phyloP scores from a whole-genome alignment of 2,797 vertebrate genomes.

The Paedocypris micromegethes region DNA sequence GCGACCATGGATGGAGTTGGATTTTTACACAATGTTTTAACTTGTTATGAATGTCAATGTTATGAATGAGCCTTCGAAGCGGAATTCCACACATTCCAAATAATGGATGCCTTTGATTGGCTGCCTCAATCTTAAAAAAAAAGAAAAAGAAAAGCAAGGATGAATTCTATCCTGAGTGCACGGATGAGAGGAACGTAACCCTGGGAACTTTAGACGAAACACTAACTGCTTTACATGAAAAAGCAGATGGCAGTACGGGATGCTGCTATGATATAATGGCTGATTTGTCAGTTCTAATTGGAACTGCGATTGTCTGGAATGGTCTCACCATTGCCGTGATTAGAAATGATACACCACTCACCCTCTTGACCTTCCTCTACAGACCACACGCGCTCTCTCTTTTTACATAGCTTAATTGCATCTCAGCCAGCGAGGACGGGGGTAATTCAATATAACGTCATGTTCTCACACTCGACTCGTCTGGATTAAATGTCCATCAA shows the following conservation, averaged over 20 bases:
- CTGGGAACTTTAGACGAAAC: slow-evolving; percentile 28
- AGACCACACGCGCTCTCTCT: slow-evolving; percentile 45
- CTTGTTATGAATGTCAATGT: too few species aligned
- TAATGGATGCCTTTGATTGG: too few species aligned
- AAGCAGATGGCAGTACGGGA: slow-evolving; percentile 39
- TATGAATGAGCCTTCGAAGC: too few species aligned
- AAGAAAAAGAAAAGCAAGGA: slow-evolving; percentile 5
- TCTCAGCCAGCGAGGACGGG: background rate
- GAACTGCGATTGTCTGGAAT: slow-evolving; percentile 45
- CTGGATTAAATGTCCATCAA: slow-evolving; percentile 50
- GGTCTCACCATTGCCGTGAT: slow-evolving; percentile 47
- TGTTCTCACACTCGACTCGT: slow-evolving; percentile 30
- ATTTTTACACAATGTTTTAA: too few species aligned
- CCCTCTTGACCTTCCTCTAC: slow-evolving; percentile 21
- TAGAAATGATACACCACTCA: slow-evolving; percentile 51
- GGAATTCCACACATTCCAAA: too few species aligned
- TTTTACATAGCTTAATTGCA: slow-evolving; percentile 52
- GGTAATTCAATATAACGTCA: slow-evolving; percentile 42
- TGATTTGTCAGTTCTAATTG: slow-evolving; percentile 49
- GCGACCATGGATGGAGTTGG: slow-evolving; percentile 7
- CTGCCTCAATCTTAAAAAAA: slow-evolving; percentile 1
- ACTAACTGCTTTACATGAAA: slow-evolving; percentile 42
- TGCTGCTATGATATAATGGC: slow-evolving; percentile 46
- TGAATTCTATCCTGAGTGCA: slow-evolving; percentile 10
- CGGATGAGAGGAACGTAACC: slow-evolving; percentile 35